Base-by-base conservation (phyloP, 2,113 vertebrate genomes). In the Dromiciops gliroides region DNA sequence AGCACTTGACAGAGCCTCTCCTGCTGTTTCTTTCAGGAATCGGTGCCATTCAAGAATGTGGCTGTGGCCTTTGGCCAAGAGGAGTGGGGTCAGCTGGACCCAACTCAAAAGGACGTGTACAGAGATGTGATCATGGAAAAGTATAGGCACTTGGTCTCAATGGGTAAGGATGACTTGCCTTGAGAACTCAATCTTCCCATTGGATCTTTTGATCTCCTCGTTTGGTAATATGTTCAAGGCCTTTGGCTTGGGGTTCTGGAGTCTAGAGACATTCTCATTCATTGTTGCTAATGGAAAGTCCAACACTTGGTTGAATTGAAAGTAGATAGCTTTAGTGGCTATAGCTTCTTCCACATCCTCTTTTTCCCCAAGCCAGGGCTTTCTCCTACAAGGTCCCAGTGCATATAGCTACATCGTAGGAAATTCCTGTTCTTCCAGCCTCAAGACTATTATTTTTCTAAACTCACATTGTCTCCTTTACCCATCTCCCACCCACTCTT, bases 81-180 rank as follows among this genome's bases (percentile, higher is more conserved):
- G 51, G 96, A 97, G 37, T 97, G 96, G 96, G 93, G 92, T 44
- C 95, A 94, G 3, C 90, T 96, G 50, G 94, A 94, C 67, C 48
- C 60, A 50, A 44, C 95, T 90, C 97, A 97, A 75, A 96, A 91
- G 50, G 96, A 90, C 25, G 49, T 95, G 31, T 97, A 96, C 50
- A 96, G 48, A 56, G 96, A 97, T n/a, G 97, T 97, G 92, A 96
- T 96, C 94, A 25, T 96, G 91, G 97, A 97, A 83, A 97, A 96
- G 90, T 97, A 94, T 11, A 97, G 92, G 56, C 96, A 96, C 48
- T 51, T 97, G 25, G 92, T 95, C 53, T 97, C 95, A 75, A 8
- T 96, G 95, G 97, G 97, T 97, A 94, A 97, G 94, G 19, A 67
- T 90, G 50, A 2, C n/a, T 95, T 96, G 50, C 48, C 49, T 51